Percentiles rank a stretch among this genome's conserved stretches.
Conservation (phyloP, 2,113 vertebrate species). For the Leuciscus idus region DNA sequence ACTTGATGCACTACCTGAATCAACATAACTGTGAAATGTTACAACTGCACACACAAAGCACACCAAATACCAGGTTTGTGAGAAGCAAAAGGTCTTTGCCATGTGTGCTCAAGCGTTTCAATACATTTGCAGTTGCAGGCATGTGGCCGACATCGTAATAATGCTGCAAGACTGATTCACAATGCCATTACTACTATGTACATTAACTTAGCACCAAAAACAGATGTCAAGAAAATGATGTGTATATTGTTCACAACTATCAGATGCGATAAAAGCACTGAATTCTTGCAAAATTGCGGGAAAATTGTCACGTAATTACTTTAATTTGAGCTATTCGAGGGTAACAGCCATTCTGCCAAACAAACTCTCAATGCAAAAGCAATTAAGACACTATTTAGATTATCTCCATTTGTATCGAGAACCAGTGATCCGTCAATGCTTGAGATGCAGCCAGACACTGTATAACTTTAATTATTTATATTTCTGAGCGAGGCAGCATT, state of each 20-base stretch:
- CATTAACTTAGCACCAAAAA: slow-evolving; percentile 11
- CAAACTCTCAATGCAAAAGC: slow-evolving; percentile 28
- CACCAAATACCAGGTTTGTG: not conserved
- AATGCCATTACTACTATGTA: not conserved
- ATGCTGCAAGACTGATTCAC: slow-evolving; percentile 1
- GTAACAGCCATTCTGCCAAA: not conserved
- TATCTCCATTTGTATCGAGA: slow-evolving; percentile 38
- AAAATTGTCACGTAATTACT: not conserved
- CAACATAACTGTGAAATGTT: not conserved
- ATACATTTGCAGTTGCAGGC: not conserved
- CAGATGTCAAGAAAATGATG: slow-evolving; percentile 13
- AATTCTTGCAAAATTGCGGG: not conserved
- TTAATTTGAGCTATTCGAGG: slow-evolving; percentile 21
- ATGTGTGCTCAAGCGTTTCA: not conserved
- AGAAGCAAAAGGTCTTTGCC: not conserved
- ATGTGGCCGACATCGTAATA: not conserved
- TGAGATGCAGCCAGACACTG: slow-evolving; percentile 26
- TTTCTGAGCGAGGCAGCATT: slow-evolving; percentile 40
- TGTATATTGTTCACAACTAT: slow-evolving; percentile 13
- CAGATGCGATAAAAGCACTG: not conserved
- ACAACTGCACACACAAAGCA: not conserved
- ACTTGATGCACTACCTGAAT: not conserved
- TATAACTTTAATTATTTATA: slow-evolving; percentile 53
- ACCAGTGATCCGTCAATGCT: slow-evolving; percentile 15
- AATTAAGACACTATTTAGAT: not conserved